Conservation (phyloP, 2,113 vertebrate species). For the Puntigrus tetrazona region DNA sequence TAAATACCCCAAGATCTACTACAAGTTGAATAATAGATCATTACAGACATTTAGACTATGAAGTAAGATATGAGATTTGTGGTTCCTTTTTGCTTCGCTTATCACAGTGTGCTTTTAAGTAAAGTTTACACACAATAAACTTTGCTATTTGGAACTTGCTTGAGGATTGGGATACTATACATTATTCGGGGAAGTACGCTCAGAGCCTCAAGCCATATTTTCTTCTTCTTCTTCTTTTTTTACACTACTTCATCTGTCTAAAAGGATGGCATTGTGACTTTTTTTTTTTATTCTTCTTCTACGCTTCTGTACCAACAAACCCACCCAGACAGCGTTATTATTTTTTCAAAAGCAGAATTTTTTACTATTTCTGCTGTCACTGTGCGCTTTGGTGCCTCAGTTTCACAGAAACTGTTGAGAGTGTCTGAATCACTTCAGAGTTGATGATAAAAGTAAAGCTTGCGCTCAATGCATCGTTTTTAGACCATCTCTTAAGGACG, state of each 20-base stretch:
- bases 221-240: constrained; percentile 60
- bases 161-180: not conserved
- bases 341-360: constrained; percentile 54
- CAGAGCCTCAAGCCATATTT: constrained; percentile 57
- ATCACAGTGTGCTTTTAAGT: not conserved
- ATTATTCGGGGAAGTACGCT: constrained; percentile 21
- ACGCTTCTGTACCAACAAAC: constrained; percentile 58
- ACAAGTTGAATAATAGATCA: not conserved
- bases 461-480: not conserved
- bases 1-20: not conserved
- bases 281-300: constrained; percentile 50
- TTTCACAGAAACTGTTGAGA: constrained; percentile 21
- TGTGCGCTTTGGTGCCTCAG: not conserved
- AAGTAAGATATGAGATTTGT: not conserved
- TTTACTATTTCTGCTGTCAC: constrained; percentile 2
- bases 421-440: constrained; percentile 37
- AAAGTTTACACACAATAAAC: constrained; percentile 2
- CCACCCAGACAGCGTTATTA: constrained; percentile 54
- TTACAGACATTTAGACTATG: not conserved
- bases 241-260: constrained; percentile 48
- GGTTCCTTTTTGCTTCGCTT: not conserved
- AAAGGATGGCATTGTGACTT: constrained; percentile 65
- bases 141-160: not conserved
- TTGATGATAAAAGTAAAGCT: constrained; percentile 30
- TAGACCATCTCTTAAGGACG: not conserved